These are phyloP conservation scores for Enteromius fasciolatus DNA, from an alignment of 2,797 vertebrate genomes.

Conservation along the genomic window DNA sequence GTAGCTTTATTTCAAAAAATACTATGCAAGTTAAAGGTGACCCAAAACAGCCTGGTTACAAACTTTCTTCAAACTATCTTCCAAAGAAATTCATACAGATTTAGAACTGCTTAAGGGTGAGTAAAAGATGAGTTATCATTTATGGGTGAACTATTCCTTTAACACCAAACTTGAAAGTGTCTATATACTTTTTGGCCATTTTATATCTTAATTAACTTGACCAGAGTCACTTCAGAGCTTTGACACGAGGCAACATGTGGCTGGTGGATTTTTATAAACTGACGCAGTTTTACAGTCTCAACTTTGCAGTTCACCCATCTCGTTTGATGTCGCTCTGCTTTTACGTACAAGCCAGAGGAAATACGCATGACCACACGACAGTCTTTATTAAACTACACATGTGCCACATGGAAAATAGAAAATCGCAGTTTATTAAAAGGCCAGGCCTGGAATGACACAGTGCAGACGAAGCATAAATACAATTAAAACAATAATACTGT, in stretches of 20 bases:
- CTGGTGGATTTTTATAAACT: constrained; percentile 19
- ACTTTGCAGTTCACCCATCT: constrained; percentile 6
- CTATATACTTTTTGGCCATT: background rate
- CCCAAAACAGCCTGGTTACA: too few species aligned
- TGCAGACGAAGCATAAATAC: too few species aligned
- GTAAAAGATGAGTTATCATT: too few species aligned
- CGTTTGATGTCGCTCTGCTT: constrained; percentile 21
- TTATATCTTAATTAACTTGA: background rate
- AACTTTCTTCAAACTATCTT: too few species aligned
- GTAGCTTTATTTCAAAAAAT: too few species aligned
- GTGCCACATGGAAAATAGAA: constrained; percentile 3
- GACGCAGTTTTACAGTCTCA: constrained; percentile 4
- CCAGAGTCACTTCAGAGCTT: constrained; percentile 8
- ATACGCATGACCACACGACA: constrained; percentile 3
- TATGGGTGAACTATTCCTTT: too few species aligned
- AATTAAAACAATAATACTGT: too few species aligned
- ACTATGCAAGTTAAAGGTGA: too few species aligned
- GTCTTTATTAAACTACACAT: constrained; percentile 11
- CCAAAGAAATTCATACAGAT: too few species aligned
- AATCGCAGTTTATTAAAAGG: background rate
- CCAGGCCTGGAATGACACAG: background rate
- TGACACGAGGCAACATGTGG: constrained; percentile 17
- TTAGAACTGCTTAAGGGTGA: too few species aligned
- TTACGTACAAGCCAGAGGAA: constrained; percentile 23
- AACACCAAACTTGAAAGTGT: too few species aligned